Evolutionary conservation across 37 sponge, comb jelly and placozoan genomes (phyloP), one percentile per base, ranked within the genome.

Genomic region (Chondrosia reniformis): DNA sequence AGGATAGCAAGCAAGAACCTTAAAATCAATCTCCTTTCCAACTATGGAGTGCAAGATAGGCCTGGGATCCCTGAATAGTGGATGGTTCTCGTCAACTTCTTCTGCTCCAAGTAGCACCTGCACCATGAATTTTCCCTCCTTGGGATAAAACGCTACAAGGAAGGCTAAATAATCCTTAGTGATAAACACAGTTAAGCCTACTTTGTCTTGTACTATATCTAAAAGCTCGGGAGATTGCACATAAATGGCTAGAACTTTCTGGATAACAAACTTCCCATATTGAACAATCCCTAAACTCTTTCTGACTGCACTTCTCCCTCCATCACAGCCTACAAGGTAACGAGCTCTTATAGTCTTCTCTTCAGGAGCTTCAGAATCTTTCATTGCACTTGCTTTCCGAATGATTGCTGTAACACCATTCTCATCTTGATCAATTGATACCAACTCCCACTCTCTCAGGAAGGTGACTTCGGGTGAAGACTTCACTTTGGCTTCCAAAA

Each of bases 261-360:
- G 80, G 28, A 92, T 8, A 1, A 69, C 86, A 41, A 85, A 85
- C 36, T 83, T 33, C n/a, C 93, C 93, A 80, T 65, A 79, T 21
- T 69, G 82, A 28, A 84, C 89, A 0, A 88, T 41, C 15, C 77
- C 74, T 25, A 92, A 46, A 57, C 54, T 27, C 46, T 83, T 88
- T 12, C 93, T 76, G 8, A 80, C 63, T 17, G 33, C 38, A 42
- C 93, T 92, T 39, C 58, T 71, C 10, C 88, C 89, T 36, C 91
- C 91, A 66, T 90, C 91, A 67, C 86, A 85, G 25, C 76, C 91
- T 21, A 90, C 80, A 22, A 82, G 34, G 55, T 79, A 90, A 21
- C 63, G 42, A 27, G 80, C 91, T 36, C 21, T 78, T 36, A 90
- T 37, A 28, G 63, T 61, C 37, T 77, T 57, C 46, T 78, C 77